Evolutionary conservation across 2,888 invertebrate genomes (phyloP).

Genomic region (Piscicola geometra): DNA sequence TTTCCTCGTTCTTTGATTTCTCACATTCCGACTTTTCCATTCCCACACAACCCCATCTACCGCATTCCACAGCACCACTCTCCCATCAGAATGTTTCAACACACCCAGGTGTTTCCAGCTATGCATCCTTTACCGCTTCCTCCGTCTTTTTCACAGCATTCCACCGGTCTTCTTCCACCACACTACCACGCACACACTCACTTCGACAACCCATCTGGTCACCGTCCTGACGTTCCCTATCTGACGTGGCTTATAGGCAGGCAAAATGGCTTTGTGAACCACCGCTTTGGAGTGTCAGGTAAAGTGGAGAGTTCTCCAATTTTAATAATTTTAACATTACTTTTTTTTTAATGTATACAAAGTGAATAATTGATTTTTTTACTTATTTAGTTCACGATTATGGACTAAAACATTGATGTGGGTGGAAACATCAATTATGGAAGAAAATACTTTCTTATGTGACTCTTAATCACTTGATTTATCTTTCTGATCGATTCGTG

Average conservation of each 20-base stretch:
- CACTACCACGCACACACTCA: background rate
- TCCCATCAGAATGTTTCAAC: background rate
- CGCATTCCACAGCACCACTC: background rate
- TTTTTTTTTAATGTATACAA: background rate
- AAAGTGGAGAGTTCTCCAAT: background rate
- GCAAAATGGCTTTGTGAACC: slow-evolving; percentile 5
- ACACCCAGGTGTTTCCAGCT: background rate
- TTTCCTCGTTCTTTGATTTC: background rate
- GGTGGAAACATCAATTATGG: too few relatives aligned
- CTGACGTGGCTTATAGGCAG: slow-evolving; percentile 19
- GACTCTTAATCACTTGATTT: too few relatives aligned
- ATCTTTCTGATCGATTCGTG: too few relatives aligned
- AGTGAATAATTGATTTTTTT: too few relatives aligned
- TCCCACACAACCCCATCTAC: background rate
- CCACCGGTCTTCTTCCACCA: background rate
- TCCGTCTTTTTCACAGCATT: slow-evolving; percentile 13
- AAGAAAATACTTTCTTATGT: too few relatives aligned
- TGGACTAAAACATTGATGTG: too few relatives aligned
- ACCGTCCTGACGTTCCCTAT: slow-evolving; percentile 8
- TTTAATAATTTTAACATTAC: background rate
- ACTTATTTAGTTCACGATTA: too few relatives aligned
- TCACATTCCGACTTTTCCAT: background rate
- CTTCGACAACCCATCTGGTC: background rate
- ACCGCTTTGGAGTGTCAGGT: slow-evolving; percentile 16
- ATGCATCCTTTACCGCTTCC: slow-evolving; percentile 2